These are phyloP conservation scores for Andrena hattorfiana DNA, from an alignment of 2,888 invertebrate species.

Conservation along the genomic window DNA sequence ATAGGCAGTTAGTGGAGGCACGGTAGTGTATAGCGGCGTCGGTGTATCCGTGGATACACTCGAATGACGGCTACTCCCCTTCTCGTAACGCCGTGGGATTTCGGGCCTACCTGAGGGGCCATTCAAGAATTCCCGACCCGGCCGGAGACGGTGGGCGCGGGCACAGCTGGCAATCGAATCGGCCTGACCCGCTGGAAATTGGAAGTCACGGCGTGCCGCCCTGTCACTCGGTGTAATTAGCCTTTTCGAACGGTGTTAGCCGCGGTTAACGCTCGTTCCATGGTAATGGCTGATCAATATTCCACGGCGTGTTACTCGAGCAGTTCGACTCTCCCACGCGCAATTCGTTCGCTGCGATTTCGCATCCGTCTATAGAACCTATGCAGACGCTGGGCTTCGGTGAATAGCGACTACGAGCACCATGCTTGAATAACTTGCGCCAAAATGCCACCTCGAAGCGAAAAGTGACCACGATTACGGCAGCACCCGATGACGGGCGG, in stretches of 20 bases:
- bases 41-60: constrained; percentile 68
- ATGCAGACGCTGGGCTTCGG: background rate
- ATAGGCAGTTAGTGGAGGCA: constrained; percentile 80
- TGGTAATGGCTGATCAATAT: constrained; percentile 54
- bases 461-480: background rate
- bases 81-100: constrained; percentile 57
- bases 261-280: constrained; percentile 34
- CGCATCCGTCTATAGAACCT: constrained; percentile 10
- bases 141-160: constrained; percentile 2
- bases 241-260: constrained; percentile 33
- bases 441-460: background rate
- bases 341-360: constrained; percentile 37
- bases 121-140: constrained; percentile 50
- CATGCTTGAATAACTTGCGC: background rate
- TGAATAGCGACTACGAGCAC: background rate
- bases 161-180: background rate
- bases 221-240: constrained; percentile 31
- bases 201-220: background rate
- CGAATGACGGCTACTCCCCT: constrained; percentile 47
- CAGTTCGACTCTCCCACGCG: constrained; percentile 37
- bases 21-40: constrained; percentile 67
- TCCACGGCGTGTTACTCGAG: constrained; percentile 38
- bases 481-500: background rate
- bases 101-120: constrained; percentile 56
- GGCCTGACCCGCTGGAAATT: constrained; percentile 24